phyloP scores from a whole-genome alignment of 1,140 invertebrate genomes.

The Drepana arcuata region DNA sequence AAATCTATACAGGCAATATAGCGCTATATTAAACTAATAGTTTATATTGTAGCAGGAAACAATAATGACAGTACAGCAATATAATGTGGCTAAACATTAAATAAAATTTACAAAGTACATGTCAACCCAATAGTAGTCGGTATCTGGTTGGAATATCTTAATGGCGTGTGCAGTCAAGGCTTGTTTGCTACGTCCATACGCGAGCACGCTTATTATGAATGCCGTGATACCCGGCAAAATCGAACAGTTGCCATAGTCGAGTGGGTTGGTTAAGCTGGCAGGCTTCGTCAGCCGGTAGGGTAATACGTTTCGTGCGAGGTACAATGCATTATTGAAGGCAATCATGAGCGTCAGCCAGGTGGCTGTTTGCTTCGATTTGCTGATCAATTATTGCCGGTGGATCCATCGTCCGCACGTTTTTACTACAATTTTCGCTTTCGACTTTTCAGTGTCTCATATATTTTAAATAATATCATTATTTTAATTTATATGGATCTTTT shows the following conservation, averaged over 20 bases:
- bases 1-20: no score
- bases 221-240: slow-evolving; percentile 14
- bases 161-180: slow-evolving; percentile 30
- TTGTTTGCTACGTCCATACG: slow-evolving; percentile 27
- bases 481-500: no score
- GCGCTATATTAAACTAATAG: no score
- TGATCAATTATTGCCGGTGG: slow-evolving; percentile 32
- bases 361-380: slow-evolving; percentile 32
- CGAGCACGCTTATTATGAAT: slow-evolving; percentile 24
- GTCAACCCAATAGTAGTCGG: slow-evolving; percentile 22
- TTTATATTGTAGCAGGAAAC: no score
- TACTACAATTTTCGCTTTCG: no score
- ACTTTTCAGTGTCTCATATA: no score
- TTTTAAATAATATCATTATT: no score
- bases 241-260: slow-evolving; percentile 1
- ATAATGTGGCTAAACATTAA: slow-evolving; percentile 12
- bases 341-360: slow-evolving; percentile 25
- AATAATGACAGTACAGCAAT: slow-evolving; percentile 7
- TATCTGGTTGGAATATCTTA: slow-evolving; percentile 33
- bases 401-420: slow-evolving; percentile 9
- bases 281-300: slow-evolving; percentile 4
- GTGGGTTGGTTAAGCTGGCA: neutral
- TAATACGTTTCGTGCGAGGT: slow-evolving; percentile 27
- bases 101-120: slow-evolving; percentile 30
- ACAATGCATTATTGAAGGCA: slow-evolving; percentile 35